Percentiles rank a stretch among this genome's conserved stretches.
These are phyloP conservation scores for Oligia latruncula DNA, from an alignment of 2,888 invertebrate species.

Conservation along the genomic window DNA sequence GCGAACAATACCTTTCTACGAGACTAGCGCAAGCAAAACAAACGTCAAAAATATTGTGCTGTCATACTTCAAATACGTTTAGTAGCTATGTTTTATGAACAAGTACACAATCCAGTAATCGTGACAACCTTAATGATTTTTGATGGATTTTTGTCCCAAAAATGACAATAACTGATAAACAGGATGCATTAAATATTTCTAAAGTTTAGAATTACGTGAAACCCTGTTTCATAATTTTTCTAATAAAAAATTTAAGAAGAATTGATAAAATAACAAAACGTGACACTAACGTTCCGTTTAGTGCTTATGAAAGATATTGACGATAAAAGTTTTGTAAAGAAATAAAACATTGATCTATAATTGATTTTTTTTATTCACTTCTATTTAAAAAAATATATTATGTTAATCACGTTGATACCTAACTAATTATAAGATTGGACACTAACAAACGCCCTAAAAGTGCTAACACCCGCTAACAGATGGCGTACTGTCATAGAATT, in stretches of 20 bases:
- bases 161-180: not conserved
- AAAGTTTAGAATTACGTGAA: no score
- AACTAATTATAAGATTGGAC: slow-evolving; percentile 14
- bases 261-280: slow-evolving; percentile 38
- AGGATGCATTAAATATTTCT: not conserved
- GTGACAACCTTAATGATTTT: no score
- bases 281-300: slow-evolving; percentile 18
- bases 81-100: slow-evolving; percentile 15
- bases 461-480: slow-evolving; percentile 44
- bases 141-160: not conserved
- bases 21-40: slow-evolving; percentile 78
- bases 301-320: not conserved
- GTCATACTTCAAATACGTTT: slow-evolving; percentile 62
- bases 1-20: slow-evolving; percentile 69
- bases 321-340: not conserved
- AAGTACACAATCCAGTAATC: not conserved
- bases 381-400: not conserved
- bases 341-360: slow-evolving; percentile 32
- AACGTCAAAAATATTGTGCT: slow-evolving; percentile 69
- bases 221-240: not conserved
- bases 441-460: slow-evolving; percentile 8
- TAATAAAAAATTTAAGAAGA: not conserved
- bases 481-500: slow-evolving; percentile 39
- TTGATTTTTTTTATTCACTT: slow-evolving; percentile 15
- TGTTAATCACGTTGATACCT: slow-evolving; percentile 11